Percentiles rank a stretch among this genome's conserved stretches.
These are phyloP conservation scores for Heteropelma amictum DNA, from an alignment of 2,888 invertebrate species.

Conservation along the genomic window DNA sequence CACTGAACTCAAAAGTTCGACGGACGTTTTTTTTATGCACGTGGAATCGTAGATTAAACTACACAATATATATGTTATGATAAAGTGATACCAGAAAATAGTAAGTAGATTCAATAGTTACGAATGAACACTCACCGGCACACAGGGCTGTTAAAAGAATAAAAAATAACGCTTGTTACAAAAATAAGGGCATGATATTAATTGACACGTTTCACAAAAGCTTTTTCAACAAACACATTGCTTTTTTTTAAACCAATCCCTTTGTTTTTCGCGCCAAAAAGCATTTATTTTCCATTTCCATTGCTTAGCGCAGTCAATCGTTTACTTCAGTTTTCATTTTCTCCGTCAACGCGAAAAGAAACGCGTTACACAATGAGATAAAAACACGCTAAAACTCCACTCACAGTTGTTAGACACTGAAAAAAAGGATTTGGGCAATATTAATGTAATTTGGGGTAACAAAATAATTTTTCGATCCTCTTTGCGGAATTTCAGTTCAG, in stretches of 20 bases:
- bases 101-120: conserved; percentile 38
- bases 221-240: conserved; percentile 9
- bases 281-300: not conserved
- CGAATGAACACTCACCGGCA: not conserved
- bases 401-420: conserved; percentile 4
- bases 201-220: conserved; percentile 3
- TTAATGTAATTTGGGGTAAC: too few species aligned
- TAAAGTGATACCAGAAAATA: conserved; percentile 25
- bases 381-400: not conserved
- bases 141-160: not conserved
- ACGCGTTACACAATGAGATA: not conserved
- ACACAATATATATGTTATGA: conserved; percentile 23
- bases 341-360: not conserved
- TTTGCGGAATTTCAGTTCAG: too few species aligned
- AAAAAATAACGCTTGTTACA: not conserved
- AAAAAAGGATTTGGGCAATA: not conserved
- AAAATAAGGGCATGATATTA: conserved; percentile 5
- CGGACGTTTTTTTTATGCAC: conserved; percentile 37
- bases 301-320: conserved; percentile 8
- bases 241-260: conserved; percentile 24
- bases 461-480: too few species aligned
- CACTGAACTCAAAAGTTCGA: not conserved
- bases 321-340: not conserved
- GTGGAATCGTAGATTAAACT: conserved; percentile 27
- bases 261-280: conserved; percentile 1